phyloP scores from a whole-genome alignment of 2,113 vertebrate genomes.

The Craseonycteris thonglongyai region DNA sequence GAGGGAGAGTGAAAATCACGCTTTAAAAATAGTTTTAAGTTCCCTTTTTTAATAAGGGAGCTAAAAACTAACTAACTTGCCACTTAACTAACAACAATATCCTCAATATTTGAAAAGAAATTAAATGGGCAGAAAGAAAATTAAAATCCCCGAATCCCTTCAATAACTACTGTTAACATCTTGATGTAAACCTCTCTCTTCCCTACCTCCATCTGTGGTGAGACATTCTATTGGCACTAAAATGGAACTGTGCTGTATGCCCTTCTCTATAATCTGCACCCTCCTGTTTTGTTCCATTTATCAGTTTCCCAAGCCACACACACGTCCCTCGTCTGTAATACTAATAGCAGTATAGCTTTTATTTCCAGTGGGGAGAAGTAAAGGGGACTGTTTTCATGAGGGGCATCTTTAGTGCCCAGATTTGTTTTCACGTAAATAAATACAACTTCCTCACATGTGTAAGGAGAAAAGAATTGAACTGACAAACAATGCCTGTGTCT shows the following conservation, averaged over 20 bases:
- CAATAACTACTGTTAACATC: background rate
- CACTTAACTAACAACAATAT: background rate
- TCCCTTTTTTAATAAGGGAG: no score
- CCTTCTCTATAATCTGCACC: background rate
- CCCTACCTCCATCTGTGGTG: background rate
- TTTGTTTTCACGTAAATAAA: background rate
- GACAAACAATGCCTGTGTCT: background rate
- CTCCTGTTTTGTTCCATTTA: background rate
- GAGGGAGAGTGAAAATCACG: background rate
- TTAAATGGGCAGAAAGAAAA: background rate
- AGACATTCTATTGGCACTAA: background rate
- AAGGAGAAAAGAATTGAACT: background rate
- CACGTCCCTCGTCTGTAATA: background rate
- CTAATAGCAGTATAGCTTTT: background rate
- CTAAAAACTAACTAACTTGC: no score
- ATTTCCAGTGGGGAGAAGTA: background rate
- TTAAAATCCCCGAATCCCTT: background rate
- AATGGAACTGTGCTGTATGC: background rate
- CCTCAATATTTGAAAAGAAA: background rate
- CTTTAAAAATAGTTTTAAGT: constrained; percentile 11
- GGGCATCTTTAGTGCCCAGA: background rate
- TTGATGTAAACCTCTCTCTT: background rate
- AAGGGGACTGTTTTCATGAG: background rate
- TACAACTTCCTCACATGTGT: background rate
- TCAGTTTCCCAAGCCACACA: background rate